Conservation (phyloP, 2,888 invertebrate genomes). For the Cryptus armator region DNA sequence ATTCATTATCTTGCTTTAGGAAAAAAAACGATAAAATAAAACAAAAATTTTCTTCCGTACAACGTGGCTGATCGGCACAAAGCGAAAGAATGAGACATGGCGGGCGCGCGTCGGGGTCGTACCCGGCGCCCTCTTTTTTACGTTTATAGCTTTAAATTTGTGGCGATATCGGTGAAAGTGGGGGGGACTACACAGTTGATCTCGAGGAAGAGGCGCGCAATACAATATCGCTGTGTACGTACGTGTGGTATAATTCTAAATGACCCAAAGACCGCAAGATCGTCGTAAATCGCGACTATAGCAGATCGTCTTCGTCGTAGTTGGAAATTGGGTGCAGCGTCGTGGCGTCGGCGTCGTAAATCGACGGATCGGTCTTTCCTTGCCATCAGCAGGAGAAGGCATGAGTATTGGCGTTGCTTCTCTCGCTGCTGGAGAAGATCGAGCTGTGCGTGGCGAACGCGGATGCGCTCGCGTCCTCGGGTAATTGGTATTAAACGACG, state of each 20-base stretch:
- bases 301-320: conserved; percentile 54
- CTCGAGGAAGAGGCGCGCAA: no score
- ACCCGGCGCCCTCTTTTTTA: no score
- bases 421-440: conserved; percentile 21
- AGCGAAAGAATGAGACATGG: no score
- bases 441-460: conserved; percentile 67
- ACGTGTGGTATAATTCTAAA: conserved; percentile 65
- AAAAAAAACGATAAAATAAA: no score
- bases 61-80: no score
- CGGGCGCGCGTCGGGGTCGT: no score
- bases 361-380: conserved; percentile 61
- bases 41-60: no score
- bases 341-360: conserved; percentile 66
- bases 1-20: no score
- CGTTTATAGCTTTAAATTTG: no score
- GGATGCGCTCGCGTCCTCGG: conserved; percentile 62
- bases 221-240: conserved; percentile 28
- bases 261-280: conserved; percentile 65
- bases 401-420: not conserved
- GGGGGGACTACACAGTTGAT: no score
- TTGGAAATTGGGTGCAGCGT: conserved; percentile 66
- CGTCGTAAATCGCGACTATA: conserved; percentile 66
- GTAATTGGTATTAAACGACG: conserved; percentile 76
- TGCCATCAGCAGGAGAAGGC: not conserved
- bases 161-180: no score